Percentiles rank a stretch among this genome's conserved stretches.
phyloP scores from a whole-genome alignment of 1,140 invertebrate species.

The Neodiprion lecontei region DNA sequence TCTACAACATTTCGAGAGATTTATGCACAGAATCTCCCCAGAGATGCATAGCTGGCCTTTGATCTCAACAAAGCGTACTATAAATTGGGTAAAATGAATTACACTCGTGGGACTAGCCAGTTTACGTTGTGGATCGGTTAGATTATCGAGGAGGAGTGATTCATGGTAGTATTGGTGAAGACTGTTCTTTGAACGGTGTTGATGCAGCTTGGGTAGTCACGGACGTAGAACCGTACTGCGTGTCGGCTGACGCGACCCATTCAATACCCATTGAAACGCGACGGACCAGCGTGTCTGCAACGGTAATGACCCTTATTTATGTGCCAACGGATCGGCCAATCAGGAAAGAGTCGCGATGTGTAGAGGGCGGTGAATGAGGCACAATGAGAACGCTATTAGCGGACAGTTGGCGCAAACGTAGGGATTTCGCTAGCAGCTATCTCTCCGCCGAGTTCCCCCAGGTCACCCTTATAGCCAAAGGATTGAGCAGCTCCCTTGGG shows the following conservation, averaged over 20 bases:
- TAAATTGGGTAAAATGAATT: neutral
- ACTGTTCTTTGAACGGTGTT: too few species aligned
- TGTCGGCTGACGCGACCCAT: neutral
- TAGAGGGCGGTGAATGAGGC: neutral
- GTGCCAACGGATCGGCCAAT: neutral
- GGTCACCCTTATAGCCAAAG: neutral
- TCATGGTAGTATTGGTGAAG: too few species aligned
- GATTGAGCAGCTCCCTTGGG: neutral
- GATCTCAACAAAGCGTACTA: neutral
- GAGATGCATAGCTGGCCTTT: neutral
- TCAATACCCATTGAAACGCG: neutral
- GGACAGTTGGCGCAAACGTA: neutral
- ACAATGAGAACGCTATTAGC: conserved; percentile 4
- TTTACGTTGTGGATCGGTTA: neutral
- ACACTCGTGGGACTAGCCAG: neutral
- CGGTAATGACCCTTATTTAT: neutral
- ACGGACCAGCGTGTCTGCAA: neutral
- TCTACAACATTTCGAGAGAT: neutral
- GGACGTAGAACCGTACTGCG: too few species aligned
- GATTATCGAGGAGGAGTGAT: too few species aligned
- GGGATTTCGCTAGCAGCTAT: neutral
- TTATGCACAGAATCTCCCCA: neutral
- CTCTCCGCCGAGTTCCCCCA: neutral
- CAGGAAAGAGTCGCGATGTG: neutral
- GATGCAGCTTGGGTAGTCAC: too few species aligned